These are phyloP conservation scores for Rhinolophus sinicus DNA, from an alignment of 2,113 vertebrate genomes.

Conservation along the genomic window DNA sequence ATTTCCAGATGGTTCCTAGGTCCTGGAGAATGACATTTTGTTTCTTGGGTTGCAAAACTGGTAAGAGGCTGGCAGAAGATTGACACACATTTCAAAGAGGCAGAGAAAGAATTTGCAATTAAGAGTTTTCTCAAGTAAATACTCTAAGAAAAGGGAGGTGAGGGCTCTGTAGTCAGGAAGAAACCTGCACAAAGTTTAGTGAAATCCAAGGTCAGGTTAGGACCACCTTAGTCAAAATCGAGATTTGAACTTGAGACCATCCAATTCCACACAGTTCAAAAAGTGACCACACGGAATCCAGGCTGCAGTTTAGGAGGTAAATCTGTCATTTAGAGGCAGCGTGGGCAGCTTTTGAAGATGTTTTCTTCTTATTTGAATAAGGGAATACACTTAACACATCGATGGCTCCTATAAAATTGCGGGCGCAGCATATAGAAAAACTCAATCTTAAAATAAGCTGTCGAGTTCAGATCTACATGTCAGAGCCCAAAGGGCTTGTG, in stretches of 20 bases:
- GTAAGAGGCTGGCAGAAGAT: not conserved
- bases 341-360: constrained; percentile 14
- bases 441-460: constrained; percentile 33
- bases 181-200: not conserved
- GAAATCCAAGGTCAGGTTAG: not conserved
- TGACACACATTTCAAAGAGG: constrained; percentile 1
- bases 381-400: constrained; percentile 17
- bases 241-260: not conserved
- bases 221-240: not conserved
- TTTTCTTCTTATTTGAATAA: constrained; percentile 22
- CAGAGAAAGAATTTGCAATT: not conserved
- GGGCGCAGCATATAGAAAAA: constrained; percentile 16
- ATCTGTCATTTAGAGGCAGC: not conserved
- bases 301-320: not conserved
- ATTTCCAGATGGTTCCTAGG: not conserved
- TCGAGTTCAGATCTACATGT: constrained; percentile 10
- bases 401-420: not conserved
- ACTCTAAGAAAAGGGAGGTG: not conserved
- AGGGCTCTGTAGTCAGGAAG: not conserved
- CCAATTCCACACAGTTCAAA: not conserved
- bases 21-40: not conserved
- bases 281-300: not conserved
- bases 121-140: not conserved
- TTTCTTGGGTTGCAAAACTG: not conserved
- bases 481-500: constrained; percentile 8